Evolutionary conservation across 2,113 vertebrate species (phyloP).

Genomic region (Rhipidura dahli): DNA sequence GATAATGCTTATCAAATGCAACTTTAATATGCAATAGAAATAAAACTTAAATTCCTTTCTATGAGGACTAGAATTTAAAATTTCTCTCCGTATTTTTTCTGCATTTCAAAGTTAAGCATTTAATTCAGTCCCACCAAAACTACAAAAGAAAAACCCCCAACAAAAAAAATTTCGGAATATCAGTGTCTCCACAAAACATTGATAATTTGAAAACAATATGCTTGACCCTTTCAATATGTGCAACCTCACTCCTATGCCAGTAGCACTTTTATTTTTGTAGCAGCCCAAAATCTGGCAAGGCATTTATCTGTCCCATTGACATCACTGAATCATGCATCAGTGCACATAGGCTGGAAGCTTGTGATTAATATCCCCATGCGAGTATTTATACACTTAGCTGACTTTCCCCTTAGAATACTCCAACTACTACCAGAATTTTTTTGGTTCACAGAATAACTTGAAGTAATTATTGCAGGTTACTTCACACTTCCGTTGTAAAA

Average conservation of each 20-base stretch:
- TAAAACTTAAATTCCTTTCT: neutral
- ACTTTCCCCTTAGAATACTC: neutral
- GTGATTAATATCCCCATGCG: neutral
- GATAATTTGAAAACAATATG: slow-evolving; percentile 27
- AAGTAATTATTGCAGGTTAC: neutral
- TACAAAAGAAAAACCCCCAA: neutral
- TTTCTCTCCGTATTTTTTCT: neutral
- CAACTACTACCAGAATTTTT: neutral
- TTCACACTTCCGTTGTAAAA: neutral
- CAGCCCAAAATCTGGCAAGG: slow-evolving; percentile 13
- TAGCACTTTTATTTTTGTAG: slow-evolving; percentile 34
- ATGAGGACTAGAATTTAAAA: neutral
- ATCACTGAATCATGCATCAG: slow-evolving; percentile 1
- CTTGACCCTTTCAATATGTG: slow-evolving; percentile 10
- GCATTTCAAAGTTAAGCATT: neutral
- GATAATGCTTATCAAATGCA: neutral
- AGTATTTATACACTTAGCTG: neutral
- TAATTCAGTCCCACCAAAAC: neutral
- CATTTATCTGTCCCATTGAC: neutral
- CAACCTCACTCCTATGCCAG: neutral
- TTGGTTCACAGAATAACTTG: neutral
- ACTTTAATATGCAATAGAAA: neutral
- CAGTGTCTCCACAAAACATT: neutral
- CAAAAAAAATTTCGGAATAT: neutral
- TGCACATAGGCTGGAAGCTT: neutral